Evolutionary conservation across 2,113 vertebrate species (phyloP), one percentile per base, ranked within the genome.

Genomic region (Heptranchias perlo): DNA sequence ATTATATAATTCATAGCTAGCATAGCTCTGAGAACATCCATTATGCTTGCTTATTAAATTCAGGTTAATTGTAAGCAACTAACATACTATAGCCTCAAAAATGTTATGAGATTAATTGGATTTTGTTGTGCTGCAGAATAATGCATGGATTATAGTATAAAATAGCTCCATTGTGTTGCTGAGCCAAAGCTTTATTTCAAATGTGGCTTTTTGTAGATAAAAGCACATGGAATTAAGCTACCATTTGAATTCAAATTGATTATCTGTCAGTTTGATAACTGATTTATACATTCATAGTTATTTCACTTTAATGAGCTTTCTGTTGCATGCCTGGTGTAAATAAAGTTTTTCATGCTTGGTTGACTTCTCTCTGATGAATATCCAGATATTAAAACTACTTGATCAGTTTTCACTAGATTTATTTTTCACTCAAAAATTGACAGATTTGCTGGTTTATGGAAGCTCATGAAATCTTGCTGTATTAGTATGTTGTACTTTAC

Each of bases 191-290:
- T 89, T 52, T 89, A 89, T 89, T 89, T 89, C 49, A 89, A 49
- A 89, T 28, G 14, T 82, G 35, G 6, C 16, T 69, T 82, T 82
- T 28, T 25, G 47, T 87, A 52, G 47, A 13, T 87, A 52, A 44
- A 84, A 54, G 10, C 25, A 49, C 76, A n/a, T 31, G 86, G 25
- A 23, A 31, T 89, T 54, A 89, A 89, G 86, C 49, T 89, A 54
- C 21, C 47, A 54, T 89, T 89, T 89, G 47, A 82, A 89, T 52
- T 54, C 49, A 54, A 69, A 31, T 54, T 89, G 47, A 89, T 89
- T 54, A 89, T 31, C 86, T 89, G 86, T 89, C 86, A 89, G 86
- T 89, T 52, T 89, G 21, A 54, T 31, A 52, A 89, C 86, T 54
- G 49, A 89, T 54, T 21, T 89, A 28, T 13, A 28, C 25, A 54